phyloP scores from a whole-genome alignment of 2,113 vertebrate species.

The Mesembrinibis cayennensis region DNA sequence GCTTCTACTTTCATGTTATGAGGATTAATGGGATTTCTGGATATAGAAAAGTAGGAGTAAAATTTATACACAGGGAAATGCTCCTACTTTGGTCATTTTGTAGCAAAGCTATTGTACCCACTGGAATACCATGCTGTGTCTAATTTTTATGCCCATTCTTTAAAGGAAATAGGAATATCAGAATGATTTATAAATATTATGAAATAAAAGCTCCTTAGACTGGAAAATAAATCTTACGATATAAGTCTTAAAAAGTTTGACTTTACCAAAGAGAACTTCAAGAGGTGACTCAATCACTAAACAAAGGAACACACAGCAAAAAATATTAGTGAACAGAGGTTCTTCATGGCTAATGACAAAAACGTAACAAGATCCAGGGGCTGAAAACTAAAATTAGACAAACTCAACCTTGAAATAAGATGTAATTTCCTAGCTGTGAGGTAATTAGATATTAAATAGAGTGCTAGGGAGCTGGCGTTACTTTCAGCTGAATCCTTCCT shows the following conservation, averaged over 20 bases:
- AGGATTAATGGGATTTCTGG: not conserved
- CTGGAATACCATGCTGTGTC: not conserved
- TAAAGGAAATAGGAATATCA: not conserved
- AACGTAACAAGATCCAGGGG: not conserved
- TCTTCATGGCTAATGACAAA: not conserved
- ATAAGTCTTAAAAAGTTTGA: not conserved
- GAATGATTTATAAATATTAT: not conserved
- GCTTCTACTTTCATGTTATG: not conserved
- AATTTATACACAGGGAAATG: not conserved
- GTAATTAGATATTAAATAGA: not conserved
- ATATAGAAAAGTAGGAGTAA: not conserved
- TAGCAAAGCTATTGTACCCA: not conserved
- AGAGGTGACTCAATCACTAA: not conserved
- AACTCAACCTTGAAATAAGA: slow-evolving; percentile 11
- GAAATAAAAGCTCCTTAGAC: not conserved
- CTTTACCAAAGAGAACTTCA: not conserved
- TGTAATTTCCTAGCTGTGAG: not conserved
- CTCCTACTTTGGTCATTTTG: not conserved
- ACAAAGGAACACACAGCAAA: not conserved
- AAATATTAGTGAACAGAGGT: not conserved
- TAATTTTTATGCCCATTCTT: not conserved
- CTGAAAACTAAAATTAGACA: slow-evolving; percentile 12
- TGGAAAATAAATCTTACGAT: not conserved
- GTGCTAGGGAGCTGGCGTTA: not conserved
- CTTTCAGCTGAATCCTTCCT: not conserved